Evolutionary conservation across 2,888 invertebrate genomes (phyloP).

Genomic region (Malthinus flaveolus): DNA sequence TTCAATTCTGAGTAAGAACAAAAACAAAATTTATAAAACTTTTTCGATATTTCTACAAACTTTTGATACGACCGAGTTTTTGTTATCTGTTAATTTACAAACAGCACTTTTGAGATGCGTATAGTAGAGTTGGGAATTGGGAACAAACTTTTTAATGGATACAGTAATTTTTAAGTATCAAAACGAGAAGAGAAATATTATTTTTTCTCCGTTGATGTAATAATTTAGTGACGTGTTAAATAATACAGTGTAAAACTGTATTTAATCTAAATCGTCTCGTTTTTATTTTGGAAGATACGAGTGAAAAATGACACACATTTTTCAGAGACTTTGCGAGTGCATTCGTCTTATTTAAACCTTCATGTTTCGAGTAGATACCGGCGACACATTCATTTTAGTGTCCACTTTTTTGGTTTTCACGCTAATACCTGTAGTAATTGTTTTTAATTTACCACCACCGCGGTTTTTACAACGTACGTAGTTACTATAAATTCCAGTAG

Average conservation of each 20-base stretch:
- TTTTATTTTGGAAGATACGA: slow-evolving; percentile 13
- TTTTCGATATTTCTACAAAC: slow-evolving; percentile 14
- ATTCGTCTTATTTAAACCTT: slow-evolving; percentile 25
- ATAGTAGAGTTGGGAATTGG: no score
- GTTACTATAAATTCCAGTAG: no score
- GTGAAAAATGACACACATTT: slow-evolving; percentile 25
- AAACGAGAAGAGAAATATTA: not conserved
- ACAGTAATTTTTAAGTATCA: not conserved
- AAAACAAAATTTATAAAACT: slow-evolving; percentile 2
- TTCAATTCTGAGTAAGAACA: slow-evolving; percentile 9
- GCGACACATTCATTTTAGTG: slow-evolving; percentile 20
- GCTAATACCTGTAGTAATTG: not conserved
- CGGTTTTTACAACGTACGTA: no score
- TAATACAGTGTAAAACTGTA: not conserved
- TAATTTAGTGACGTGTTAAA: not conserved
- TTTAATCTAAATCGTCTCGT: slow-evolving; percentile 17
- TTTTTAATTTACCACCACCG: no score
- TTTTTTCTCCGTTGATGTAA: not conserved
- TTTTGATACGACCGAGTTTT: slow-evolving; percentile 18
- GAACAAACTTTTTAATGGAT: not conserved
- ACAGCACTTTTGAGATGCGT: slow-evolving; percentile 6
- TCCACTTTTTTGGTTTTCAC: slow-evolving; percentile 2
- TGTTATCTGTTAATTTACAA: slow-evolving; percentile 12
- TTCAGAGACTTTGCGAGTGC: slow-evolving; percentile 18
- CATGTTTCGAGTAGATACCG: slow-evolving; percentile 19